Conservation (phyloP, 2,888 invertebrate genomes). For the Nemurella pictetii region DNA sequence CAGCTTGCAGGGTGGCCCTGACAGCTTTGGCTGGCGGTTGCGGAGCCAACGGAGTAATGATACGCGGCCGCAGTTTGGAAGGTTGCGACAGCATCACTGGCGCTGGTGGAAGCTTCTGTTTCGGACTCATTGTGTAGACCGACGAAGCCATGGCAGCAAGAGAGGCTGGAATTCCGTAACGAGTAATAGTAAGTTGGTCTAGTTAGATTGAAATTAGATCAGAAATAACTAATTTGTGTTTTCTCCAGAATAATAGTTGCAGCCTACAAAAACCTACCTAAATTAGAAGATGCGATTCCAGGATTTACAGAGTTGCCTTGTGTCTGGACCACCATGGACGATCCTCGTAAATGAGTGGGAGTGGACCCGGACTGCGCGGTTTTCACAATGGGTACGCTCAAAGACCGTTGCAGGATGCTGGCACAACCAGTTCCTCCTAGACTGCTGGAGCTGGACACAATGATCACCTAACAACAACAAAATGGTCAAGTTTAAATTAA, state of each 20-base stretch:
- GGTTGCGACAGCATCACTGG: constrained; percentile 29
- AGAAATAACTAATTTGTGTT: no score
- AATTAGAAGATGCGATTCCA: not conserved
- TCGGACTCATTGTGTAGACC: not conserved
- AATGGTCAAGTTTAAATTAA: no score
- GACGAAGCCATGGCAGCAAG: not conserved
- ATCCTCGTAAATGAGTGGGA: constrained; percentile 1
- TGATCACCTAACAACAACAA: constrained; percentile 39
- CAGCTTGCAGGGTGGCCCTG: not conserved
- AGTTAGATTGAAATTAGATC: no score
- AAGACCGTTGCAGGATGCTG: constrained; percentile 42
- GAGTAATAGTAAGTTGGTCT: no score
- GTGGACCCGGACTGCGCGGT: constrained; percentile 34
- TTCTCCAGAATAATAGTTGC: no score
- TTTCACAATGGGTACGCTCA: constrained; percentile 43
- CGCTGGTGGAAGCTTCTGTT: not conserved
- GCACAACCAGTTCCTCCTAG: constrained; percentile 38
- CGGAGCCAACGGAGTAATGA: constrained; percentile 41
- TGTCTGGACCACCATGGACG: not conserved
- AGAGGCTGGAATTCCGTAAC: not conserved
- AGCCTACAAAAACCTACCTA: not conserved
- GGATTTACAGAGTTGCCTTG: not conserved
- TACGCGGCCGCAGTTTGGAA: constrained; percentile 35
- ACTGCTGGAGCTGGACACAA: constrained; percentile 41
- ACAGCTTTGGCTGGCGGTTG: constrained; percentile 13